phyloP scores from a whole-genome alignment of 2,888 invertebrate species.

The Chloromyia formosa region DNA sequence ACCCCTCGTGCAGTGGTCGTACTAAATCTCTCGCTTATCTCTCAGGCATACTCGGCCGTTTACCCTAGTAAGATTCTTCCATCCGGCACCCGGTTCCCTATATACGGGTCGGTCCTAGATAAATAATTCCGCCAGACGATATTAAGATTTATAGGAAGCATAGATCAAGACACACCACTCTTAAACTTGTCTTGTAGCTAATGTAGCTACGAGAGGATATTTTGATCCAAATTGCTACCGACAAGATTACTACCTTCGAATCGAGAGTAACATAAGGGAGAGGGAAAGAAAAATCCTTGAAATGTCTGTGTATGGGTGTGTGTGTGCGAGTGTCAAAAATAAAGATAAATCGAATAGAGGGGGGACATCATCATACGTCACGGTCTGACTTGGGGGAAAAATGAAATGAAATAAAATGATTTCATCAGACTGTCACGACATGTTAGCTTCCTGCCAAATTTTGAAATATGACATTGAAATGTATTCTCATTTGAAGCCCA shows the following conservation, averaged over 20 bases:
- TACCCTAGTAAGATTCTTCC: no score
- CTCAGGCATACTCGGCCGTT: background rate
- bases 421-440: slow-evolving; percentile 20
- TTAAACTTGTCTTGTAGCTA: no score
- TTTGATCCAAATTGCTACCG: no score
- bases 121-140: no score
- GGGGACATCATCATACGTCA: background rate
- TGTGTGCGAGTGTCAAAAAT: background rate
- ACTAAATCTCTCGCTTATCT: slow-evolving; percentile 3
- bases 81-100: no score
- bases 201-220: no score
- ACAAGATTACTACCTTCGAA: no score
- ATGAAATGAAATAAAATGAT: background rate
- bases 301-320: background rate
- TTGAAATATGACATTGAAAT: slow-evolving; percentile 1
- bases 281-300: background rate
- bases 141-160: no score
- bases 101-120: no score
- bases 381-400: background rate
- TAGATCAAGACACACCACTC: no score
- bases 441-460: slow-evolving; percentile 1
- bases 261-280: background rate
- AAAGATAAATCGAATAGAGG: background rate
- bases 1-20: background rate
- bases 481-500: no score